phyloP scores from a whole-genome alignment of 2,797 vertebrate genomes.

The Chiloscyllium punctatum region DNA sequence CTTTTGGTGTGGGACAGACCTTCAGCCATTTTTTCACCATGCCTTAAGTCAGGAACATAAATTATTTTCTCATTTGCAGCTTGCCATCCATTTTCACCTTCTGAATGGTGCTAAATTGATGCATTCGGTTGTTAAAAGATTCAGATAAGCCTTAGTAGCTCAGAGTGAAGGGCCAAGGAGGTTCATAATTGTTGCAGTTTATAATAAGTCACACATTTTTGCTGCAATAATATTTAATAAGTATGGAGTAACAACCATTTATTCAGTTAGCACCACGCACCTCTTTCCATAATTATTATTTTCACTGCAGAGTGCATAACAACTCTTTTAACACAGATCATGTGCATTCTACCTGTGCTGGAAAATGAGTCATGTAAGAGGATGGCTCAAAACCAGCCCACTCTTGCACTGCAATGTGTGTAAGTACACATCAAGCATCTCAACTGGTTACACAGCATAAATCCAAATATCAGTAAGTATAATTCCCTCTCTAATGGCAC shows the following conservation, averaged over 20 bases:
- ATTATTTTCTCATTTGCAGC: neutral
- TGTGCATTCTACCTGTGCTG: constrained; percentile 12
- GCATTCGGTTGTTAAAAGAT: neutral
- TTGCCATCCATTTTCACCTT: neutral
- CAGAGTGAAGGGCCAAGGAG: neutral
- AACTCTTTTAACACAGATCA: constrained; percentile 28
- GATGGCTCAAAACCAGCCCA: neutral
- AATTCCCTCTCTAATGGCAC: neutral
- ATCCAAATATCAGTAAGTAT: constrained; percentile 18
- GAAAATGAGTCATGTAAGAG: constrained; percentile 6
- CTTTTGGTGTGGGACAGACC: no score
- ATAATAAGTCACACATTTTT: constrained; percentile 9
- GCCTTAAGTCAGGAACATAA: neutral
- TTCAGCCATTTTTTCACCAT: neutral
- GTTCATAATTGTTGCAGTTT: neutral
- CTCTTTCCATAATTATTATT: constrained; percentile 35
- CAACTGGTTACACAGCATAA: neutral
- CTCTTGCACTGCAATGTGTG: neutral
- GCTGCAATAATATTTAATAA: constrained; percentile 30
- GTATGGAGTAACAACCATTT: constrained; percentile 22
- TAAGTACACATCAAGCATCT: neutral
- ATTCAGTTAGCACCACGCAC: constrained; percentile 19
- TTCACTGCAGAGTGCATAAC: constrained; percentile 34
- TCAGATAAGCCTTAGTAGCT: no score
- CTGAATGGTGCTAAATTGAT: neutral